These are phyloP conservation scores for Mirounga angustirostris DNA, from an alignment of 2,113 vertebrate genomes.

Conservation along the genomic window DNA sequence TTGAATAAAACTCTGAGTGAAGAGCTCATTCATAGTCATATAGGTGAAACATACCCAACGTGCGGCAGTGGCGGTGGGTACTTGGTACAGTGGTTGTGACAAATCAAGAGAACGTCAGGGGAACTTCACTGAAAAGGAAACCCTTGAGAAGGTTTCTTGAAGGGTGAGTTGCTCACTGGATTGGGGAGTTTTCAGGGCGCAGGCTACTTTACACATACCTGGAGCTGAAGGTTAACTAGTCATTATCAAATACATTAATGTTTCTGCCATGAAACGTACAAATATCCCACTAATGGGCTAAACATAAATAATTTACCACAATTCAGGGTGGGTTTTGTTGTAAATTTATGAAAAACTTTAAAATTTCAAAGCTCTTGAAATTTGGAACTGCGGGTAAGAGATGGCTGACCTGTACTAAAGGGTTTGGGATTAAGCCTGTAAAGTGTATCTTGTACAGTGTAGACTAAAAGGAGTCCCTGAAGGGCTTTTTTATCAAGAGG, in stretches of 20 bases:
- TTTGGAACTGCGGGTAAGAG: not conserved
- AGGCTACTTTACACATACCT: not conserved
- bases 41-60: not conserved
- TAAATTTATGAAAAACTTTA: not conserved
- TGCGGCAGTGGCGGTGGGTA: not conserved
- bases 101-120: not conserved
- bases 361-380: slow-evolving; percentile 39
- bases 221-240: not conserved
- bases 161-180: not conserved
- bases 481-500: not conserved
- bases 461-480: not conserved
- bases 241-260: not conserved
- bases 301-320: not conserved
- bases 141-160: slow-evolving; percentile 28
- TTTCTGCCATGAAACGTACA: not conserved
- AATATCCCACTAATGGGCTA: not conserved
- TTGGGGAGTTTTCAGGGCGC: not conserved
- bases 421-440: slow-evolving; percentile 17
- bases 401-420: not conserved
- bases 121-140: not conserved
- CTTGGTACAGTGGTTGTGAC: not conserved
- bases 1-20: not conserved
- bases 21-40: not conserved
- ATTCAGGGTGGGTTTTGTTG: slow-evolving; percentile 28
- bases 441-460: not conserved